Percentiles rank a stretch among this genome's conserved stretches.
Evolutionary conservation across 2,113 vertebrate genomes (phyloP).

Genomic region (Callaeas wilsoni): DNA sequence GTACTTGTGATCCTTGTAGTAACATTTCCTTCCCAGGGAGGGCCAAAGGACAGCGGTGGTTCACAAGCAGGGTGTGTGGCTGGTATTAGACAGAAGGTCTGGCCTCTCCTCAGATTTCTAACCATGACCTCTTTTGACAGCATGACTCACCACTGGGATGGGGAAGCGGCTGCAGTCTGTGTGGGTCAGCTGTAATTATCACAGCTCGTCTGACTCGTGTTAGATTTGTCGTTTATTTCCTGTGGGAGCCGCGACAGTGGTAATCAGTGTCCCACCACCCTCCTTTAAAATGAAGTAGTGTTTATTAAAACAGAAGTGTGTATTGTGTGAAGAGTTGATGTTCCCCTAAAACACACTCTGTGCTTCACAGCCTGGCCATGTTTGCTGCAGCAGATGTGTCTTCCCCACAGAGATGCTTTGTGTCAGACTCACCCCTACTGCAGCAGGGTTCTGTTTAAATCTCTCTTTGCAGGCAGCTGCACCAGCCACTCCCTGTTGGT

Average conservation of each 20-base stretch:
- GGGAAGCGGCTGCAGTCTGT: not conserved
- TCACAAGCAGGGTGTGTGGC: not conserved
- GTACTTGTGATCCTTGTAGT: not conserved
- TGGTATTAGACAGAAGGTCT: not conserved
- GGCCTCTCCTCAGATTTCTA: not conserved
- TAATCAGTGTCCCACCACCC: not conserved
- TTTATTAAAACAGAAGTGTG: not conserved
- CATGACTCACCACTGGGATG: not conserved
- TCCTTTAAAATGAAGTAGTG: not conserved
- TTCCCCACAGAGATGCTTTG: not conserved
- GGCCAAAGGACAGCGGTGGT: not conserved
- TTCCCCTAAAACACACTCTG: not conserved
- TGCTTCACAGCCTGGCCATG: not conserved
- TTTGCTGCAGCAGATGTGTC: not conserved
- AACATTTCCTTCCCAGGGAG: not conserved
- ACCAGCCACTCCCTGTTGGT: not conserved
- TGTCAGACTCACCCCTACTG: not conserved
- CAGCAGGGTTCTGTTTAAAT: not conserved
- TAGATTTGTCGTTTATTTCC: not conserved
- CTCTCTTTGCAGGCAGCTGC: not conserved
- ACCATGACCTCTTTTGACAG: not conserved
- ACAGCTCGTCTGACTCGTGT: not conserved
- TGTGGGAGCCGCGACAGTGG: rapidly evolving
- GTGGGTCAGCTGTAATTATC: not conserved
- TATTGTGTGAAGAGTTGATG: not conserved